Conservation (phyloP, 35 echinoderm and acorn worm species). For the Ptychodera flava region DNA sequence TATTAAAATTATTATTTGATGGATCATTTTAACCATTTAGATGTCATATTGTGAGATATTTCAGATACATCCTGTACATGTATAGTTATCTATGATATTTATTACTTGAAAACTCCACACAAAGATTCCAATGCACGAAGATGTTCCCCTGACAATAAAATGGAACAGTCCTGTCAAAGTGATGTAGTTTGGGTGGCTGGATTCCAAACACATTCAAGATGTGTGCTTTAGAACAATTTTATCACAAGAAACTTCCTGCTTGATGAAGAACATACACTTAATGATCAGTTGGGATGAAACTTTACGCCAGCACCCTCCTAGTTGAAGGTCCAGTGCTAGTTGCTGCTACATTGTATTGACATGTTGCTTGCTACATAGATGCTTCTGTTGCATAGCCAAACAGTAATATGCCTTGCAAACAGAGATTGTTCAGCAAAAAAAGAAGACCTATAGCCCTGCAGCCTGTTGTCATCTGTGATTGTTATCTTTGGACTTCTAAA, state of each 20-base stretch:
- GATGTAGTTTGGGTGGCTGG: neutral
- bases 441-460: neutral
- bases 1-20: too few species aligned
- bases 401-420: neutral
- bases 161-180: neutral
- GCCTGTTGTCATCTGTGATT: neutral
- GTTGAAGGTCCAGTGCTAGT: neutral
- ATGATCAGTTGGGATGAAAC: neutral
- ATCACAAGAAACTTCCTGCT: neutral
- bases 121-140: too few species aligned
- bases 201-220: neutral
- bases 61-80: too few species aligned
- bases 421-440: neutral
- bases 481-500: neutral
- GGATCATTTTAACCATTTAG: too few species aligned
- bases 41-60: too few species aligned
- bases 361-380: too few species aligned
- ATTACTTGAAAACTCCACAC: too few species aligned
- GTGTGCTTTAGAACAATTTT: neutral
- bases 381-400: too few species aligned
- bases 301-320: neutral
- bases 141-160: neutral
- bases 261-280: neutral
- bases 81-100: too few species aligned
- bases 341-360: neutral